Conservation (phyloP, 2,888 invertebrate genomes). For the Quadroppia sp. region DNA sequence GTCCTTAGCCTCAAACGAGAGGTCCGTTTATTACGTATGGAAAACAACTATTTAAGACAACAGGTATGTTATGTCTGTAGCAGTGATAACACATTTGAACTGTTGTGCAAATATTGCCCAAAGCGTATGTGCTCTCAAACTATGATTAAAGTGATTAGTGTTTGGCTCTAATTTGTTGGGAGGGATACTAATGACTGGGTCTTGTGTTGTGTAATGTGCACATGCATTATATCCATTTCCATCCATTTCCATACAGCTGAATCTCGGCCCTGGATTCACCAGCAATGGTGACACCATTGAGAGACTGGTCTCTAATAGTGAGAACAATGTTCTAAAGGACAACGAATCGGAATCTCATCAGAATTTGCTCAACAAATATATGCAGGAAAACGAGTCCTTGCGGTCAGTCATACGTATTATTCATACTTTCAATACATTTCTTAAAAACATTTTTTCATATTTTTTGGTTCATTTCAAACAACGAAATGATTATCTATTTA, state of each 20-base stretch:
- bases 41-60: slow-evolving; percentile 79
- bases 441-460: slow-evolving; percentile 2
- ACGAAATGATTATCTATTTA: slow-evolving; percentile 20
- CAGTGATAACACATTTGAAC: slow-evolving; percentile 23
- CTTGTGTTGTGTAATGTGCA: slow-evolving; percentile 14
- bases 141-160: slow-evolving; percentile 33
- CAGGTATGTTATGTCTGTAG: slow-evolving; percentile 50
- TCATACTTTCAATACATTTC: not conserved
- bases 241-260: slow-evolving; percentile 35
- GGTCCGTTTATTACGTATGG: slow-evolving; percentile 74
- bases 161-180: slow-evolving; percentile 34
- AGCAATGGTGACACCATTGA: slow-evolving; percentile 15
- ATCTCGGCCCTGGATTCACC: slow-evolving; percentile 39
- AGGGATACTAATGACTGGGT: slow-evolving; percentile 24
- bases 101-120: slow-evolving; percentile 34
- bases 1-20: slow-evolving; percentile 83
- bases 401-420: slow-evolving; percentile 50
- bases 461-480: slow-evolving; percentile 8
- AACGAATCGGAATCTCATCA: not conserved
- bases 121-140: slow-evolving; percentile 27
- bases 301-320: slow-evolving; percentile 17
- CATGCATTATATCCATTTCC: not conserved
- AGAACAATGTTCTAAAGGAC: slow-evolving; percentile 22
- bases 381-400: slow-evolving; percentile 58
- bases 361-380: slow-evolving; percentile 77